These are phyloP conservation scores for Empidonax alnorum DNA, from an alignment of 2,113 vertebrate species.

Conservation along the genomic window DNA sequence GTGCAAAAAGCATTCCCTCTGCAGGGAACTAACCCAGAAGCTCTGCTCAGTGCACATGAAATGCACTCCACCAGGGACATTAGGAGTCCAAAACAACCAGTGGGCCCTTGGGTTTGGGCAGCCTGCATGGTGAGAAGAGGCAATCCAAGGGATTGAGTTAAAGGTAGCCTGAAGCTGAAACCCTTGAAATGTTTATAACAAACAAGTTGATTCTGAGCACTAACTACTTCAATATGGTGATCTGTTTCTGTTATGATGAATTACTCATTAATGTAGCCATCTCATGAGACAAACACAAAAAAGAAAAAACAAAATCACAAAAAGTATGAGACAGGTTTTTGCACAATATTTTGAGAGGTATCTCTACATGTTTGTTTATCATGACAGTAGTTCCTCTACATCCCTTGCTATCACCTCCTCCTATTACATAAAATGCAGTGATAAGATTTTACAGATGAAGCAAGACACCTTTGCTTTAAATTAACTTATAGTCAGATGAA, in stretches of 20 bases:
- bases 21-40: neutral
- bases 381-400: neutral
- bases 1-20: neutral
- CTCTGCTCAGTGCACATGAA: neutral
- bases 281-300: neutral
- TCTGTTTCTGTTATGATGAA: neutral
- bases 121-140: neutral
- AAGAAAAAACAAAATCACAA: neutral
- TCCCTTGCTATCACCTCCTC: neutral
- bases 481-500: neutral
- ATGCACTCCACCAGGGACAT: fast-evolving
- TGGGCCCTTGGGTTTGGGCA: neutral
- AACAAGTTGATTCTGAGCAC: neutral
- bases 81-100: neutral
- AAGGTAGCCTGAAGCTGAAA: slow-evolving; percentile 27
- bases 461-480: neutral
- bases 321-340: neutral
- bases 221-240: neutral
- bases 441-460: neutral
- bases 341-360: neutral
- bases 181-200: neutral
- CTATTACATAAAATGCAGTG: neutral
- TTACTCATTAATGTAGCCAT: neutral
- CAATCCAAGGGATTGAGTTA: neutral
- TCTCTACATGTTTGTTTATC: neutral